Evolutionary conservation across 1,140 invertebrate species (phyloP).

Genomic region (Formica exsecta): DNA sequence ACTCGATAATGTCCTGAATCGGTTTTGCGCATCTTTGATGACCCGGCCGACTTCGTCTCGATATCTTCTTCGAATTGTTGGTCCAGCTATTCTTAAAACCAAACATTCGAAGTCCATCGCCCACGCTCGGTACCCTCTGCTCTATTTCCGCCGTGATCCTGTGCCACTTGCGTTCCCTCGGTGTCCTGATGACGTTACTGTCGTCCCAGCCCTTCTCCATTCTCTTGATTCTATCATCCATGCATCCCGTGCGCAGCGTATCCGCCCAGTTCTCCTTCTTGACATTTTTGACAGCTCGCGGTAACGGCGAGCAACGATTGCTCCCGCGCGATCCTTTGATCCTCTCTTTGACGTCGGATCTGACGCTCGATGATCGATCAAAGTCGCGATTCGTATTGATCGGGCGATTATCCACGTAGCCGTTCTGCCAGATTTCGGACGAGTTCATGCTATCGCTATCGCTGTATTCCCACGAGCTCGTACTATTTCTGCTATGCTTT

Average conservation of each 20-base stretch:
- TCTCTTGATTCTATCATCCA: conserved; percentile 77
- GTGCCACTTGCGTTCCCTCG: conserved; percentile 81
- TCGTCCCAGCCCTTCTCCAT: conserved; percentile 85
- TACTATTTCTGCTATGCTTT: conserved; percentile 85
- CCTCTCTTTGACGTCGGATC: conserved; percentile 18
- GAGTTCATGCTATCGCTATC: conserved; percentile 87
- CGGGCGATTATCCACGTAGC: conserved; percentile 14
- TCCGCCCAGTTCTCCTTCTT: conserved; percentile 85
- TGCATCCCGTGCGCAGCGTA: conserved; percentile 75
- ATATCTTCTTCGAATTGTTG: conserved; percentile 49
- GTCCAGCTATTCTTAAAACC: conserved; percentile 36
- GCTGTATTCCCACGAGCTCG: conserved; percentile 87
- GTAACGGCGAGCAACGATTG: conserved; percentile 6
- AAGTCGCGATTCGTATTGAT: conserved; percentile 8
- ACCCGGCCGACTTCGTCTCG: conserved; percentile 31
- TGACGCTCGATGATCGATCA: conserved; percentile 19
- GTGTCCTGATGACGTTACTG: conserved; percentile 79
- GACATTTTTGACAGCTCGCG: conserved; percentile 46
- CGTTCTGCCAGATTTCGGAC: conserved; percentile 77
- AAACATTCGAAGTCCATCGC: conserved; percentile 36
- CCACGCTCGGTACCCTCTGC: conserved; percentile 55
- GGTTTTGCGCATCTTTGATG: conserved; percentile 74
- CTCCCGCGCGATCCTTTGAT: not conserved
- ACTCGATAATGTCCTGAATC: conserved; percentile 82
- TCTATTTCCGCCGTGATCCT: conserved; percentile 81